Base-by-base conservation (phyloP, 2,888 invertebrate genomes). In the Boloria euphrosyne region DNA sequence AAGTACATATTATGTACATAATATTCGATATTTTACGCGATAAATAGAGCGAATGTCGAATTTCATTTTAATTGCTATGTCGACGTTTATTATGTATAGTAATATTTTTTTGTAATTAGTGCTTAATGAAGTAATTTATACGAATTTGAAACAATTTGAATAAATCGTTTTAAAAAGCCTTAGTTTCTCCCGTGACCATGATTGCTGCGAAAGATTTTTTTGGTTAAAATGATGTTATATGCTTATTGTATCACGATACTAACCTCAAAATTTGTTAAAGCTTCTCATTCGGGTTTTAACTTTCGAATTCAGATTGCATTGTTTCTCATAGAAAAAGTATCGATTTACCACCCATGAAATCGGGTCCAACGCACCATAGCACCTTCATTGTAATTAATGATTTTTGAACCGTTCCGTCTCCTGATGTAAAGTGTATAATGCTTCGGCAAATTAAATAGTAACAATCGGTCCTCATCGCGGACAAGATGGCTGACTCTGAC, bases 301-400 rank as follows among this genome's bases (percentile, higher is more conserved):
- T 51, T 50, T 57, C 22, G 47, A 59, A 31, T 10, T 38, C 16
- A 55, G 17, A 16, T 27, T 58, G 49, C 54, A 59, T 68, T 68
- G 59, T 68, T 62, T 62, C 47, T 38, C 31, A 38, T 38, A 44
- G 47, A 62, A 68, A 68, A 70, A 67, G 61, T 70, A 68, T 70
- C 66, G 68, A 65, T 70, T 69, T 63, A 61, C 51, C 57, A 62
- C 61, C 70, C 68, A 66, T 72, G 68, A 72, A 72, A 72, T 72
- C 65, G 65, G 44, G 46, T 62, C 54, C 49, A 70, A 68, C 53
- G 54, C 62, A 67, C 66, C 68, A 66, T 70, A 61, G 61, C 63
- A 61, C 47, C 44, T 59, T 65, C 64, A 70, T 62, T 64, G 55
- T 70, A 66, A 58, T 18, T 44, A 38, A 17, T 59, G 59, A 31